phyloP scores from a whole-genome alignment of 2,888 invertebrate species.

The Luperina testacea region DNA sequence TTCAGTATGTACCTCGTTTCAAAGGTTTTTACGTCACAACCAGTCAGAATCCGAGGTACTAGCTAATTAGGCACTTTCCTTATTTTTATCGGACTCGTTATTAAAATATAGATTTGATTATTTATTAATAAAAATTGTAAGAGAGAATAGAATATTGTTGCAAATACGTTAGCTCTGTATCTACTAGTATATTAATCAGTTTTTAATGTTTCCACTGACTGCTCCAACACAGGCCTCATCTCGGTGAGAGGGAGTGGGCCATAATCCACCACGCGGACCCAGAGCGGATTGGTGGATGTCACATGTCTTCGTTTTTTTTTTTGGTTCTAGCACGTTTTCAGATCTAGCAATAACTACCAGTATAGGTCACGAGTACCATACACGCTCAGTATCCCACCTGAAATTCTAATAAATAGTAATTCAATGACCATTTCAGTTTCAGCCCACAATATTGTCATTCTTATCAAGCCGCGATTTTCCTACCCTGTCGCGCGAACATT shows the following conservation, averaged over 20 bases:
- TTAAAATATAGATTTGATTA: slow-evolving; percentile 25
- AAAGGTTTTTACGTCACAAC: slow-evolving; percentile 31
- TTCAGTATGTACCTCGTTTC: background rate
- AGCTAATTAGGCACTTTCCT: slow-evolving; percentile 25
- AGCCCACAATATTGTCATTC: background rate
- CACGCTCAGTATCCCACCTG: too few relatives aligned
- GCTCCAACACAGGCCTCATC: too few relatives aligned
- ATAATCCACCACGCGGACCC: too few relatives aligned
- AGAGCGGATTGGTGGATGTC: too few relatives aligned
- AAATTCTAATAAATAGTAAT: background rate
- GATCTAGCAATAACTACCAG: too few relatives aligned
- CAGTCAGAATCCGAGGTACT: slow-evolving; percentile 7
- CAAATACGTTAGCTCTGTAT: background rate
- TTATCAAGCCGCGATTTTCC: background rate
- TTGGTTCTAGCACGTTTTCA: background rate
- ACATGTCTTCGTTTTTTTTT: too few relatives aligned
- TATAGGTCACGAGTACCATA: too few relatives aligned
- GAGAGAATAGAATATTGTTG: background rate
- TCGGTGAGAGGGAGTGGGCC: too few relatives aligned
- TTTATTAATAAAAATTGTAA: background rate
- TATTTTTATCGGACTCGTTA: slow-evolving; percentile 28
- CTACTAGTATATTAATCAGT: background rate
- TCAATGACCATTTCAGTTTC: background rate
- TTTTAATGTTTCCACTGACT: background rate
- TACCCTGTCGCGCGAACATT: background rate